Evolutionary conservation across 2,113 vertebrate genomes (phyloP).

Genomic region (Ammodytes marinus): DNA sequence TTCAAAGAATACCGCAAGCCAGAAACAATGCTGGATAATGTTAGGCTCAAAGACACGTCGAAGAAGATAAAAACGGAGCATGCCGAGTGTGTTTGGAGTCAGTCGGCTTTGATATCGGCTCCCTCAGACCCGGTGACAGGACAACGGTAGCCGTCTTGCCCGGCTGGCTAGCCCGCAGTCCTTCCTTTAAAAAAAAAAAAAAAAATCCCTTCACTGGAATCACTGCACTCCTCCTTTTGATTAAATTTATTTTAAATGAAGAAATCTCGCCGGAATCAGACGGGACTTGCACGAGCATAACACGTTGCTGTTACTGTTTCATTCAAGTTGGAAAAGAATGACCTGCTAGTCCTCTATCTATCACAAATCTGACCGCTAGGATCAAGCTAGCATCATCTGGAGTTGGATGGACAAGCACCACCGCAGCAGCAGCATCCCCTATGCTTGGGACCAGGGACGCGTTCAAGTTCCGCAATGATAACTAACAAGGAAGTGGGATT

Average conservation of each 20-base stretch:
- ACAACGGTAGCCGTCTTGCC: conserved; percentile 57
- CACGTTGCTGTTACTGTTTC: background rate
- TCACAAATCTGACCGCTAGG: conserved; percentile 56
- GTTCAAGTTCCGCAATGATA: conserved; percentile 53
- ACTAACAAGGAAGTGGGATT: conserved; percentile 29
- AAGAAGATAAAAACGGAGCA: background rate
- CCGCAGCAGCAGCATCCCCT: conserved; percentile 45
- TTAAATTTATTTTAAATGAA: background rate
- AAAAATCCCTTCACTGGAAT: conserved; percentile 56
- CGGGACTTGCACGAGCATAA: background rate
- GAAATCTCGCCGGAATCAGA: background rate
- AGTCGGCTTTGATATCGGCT: conserved; percentile 30
- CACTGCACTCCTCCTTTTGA: conserved; percentile 27
- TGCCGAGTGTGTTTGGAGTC: conserved; percentile 8
- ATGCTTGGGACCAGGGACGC: conserved; percentile 18
- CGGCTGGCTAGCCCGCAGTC: conserved; percentile 68
- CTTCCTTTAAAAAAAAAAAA: background rate
- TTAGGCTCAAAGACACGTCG: background rate
- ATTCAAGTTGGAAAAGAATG: background rate
- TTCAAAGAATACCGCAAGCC: conserved; percentile 36
- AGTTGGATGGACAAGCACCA: conserved; percentile 50
- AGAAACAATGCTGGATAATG: conserved; percentile 3
- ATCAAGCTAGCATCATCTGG: conserved; percentile 67
- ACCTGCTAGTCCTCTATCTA: conserved; percentile 38
- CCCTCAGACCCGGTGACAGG: conserved; percentile 25